These are phyloP conservation scores for Microctenopoma stevenorrisi DNA, from an alignment of 2,797 vertebrate species.

Conservation along the genomic window DNA sequence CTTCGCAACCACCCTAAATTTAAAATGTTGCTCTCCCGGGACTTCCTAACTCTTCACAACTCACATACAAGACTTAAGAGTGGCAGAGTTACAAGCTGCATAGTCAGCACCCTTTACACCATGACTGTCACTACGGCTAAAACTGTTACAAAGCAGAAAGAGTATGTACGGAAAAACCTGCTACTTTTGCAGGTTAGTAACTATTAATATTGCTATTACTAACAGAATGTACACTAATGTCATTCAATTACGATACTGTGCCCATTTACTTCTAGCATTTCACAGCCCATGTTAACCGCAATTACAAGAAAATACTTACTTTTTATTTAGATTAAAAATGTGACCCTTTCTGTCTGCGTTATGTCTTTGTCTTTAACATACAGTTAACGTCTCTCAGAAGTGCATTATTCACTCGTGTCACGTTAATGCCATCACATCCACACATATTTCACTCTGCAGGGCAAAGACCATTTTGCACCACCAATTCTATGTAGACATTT, in stretches of 20 bases:
- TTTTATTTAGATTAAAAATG: slow-evolving; percentile 13
- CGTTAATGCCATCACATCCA: slow-evolving; percentile 20
- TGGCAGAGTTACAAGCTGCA: slow-evolving; percentile 26
- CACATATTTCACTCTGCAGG: slow-evolving; percentile 9
- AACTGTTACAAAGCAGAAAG: slow-evolving; percentile 16
- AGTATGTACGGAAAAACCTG: slow-evolving; percentile 3
- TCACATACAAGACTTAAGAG: slow-evolving; percentile 25
- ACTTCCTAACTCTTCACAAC: slow-evolving; percentile 11
- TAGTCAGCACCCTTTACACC: slow-evolving; percentile 20
- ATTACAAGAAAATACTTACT: slow-evolving; percentile 6
- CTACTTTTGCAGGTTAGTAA: background rate
- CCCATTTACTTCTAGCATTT: background rate
- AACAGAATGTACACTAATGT: background rate
- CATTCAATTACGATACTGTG: background rate
- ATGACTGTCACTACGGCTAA: slow-evolving; percentile 12
- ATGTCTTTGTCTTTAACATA: slow-evolving; percentile 16
- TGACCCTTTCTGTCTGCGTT: slow-evolving; percentile 1
- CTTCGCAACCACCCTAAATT: slow-evolving; percentile 24
- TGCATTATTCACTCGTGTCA: slow-evolving; percentile 46
- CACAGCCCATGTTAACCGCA: slow-evolving; percentile 3
- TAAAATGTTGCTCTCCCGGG: slow-evolving; percentile 34
- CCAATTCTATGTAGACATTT: slow-evolving; percentile 20
- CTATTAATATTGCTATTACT: background rate
- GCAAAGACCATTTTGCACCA: slow-evolving; percentile 49
- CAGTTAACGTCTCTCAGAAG: slow-evolving; percentile 1